Conservation (phyloP, 1,140 invertebrate species). For the Drosophila teissieri region DNA sequence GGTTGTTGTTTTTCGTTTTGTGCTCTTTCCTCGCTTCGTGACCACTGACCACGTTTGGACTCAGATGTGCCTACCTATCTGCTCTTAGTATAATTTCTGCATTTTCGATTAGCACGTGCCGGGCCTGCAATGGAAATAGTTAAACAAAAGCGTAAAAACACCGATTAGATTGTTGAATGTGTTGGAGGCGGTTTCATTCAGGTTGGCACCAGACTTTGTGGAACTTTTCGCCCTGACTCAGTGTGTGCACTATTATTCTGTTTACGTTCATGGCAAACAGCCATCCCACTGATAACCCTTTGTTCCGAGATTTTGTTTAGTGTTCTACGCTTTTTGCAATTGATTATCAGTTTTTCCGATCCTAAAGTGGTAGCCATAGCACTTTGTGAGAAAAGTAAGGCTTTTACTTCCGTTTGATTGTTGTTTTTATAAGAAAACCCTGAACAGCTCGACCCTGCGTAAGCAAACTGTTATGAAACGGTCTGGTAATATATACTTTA, state of each 20-base stretch:
- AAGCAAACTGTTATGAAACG: not conserved
- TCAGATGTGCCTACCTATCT: conserved; percentile 39
- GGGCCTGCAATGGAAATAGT: conserved; percentile 45
- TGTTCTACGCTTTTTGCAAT: not conserved
- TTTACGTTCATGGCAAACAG: conserved; percentile 8
- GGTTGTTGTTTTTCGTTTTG: not conserved
- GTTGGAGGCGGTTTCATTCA: conserved; percentile 36
- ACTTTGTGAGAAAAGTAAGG: not conserved
- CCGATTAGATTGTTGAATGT: conserved; percentile 30
- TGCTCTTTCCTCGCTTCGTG: conserved; percentile 8
- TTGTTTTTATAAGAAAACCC: too few relatives aligned
- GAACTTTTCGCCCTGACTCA: conserved; percentile 4
- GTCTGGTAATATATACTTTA: too few relatives aligned
- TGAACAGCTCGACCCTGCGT: too few relatives aligned
- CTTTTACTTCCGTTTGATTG: not conserved
- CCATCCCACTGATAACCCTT: conserved; percentile 28
- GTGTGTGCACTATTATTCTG: not conserved
- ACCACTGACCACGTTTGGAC: conserved; percentile 10
- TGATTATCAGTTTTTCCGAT: not conserved
- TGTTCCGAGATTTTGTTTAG: not conserved
- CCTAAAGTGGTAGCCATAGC: too few relatives aligned
- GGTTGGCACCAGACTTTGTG: conserved; percentile 37
- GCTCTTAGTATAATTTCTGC: conserved; percentile 42
- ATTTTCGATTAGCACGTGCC: conserved; percentile 67
- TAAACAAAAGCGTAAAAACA: conserved; percentile 20